Conservation (phyloP, 2,113 vertebrate species). For the Zosterops pallidus region DNA sequence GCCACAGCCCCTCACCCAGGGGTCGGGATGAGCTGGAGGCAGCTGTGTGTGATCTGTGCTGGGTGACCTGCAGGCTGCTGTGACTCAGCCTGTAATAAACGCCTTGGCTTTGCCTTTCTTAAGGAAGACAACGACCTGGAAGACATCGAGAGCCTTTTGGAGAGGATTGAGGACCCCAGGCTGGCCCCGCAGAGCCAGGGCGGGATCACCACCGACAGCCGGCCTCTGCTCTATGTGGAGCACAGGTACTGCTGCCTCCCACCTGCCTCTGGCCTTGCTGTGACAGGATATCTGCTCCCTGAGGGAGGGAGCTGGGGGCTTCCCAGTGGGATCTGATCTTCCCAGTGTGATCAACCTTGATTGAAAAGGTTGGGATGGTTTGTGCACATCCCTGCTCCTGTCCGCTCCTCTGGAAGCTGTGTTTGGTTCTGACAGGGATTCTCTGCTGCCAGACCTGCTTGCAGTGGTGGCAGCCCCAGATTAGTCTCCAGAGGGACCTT, state of each 20-base stretch:
- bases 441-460: background rate
- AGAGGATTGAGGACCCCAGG: conserved; percentile 80
- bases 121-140: conserved; percentile 75
- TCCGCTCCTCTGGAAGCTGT: background rate
- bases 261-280: fast-evolving
- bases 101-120: background rate
- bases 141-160: conserved; percentile 87
- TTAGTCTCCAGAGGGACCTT: background rate
- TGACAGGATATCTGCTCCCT: background rate
- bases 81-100: background rate
- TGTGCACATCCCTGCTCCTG: background rate
- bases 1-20: fast-evolving
- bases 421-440: background rate
- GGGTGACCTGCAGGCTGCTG: background rate
- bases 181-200: conserved; percentile 72
- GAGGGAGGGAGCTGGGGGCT: fast-evolving
- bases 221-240: conserved; percentile 86
- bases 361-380: background rate
- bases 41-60: background rate
- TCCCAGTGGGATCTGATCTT: background rate
- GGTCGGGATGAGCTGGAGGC: fast-evolving
- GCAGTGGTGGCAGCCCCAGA: background rate
- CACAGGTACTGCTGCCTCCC: conserved; percentile 80
- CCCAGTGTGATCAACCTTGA: background rate
- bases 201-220: conserved; percentile 64